A percentile compares a stretch with the other conserved stretches of the same genome.
Evolutionary conservation across 2,888 invertebrate species (phyloP).

Genomic region (Branchellion lobata): DNA sequence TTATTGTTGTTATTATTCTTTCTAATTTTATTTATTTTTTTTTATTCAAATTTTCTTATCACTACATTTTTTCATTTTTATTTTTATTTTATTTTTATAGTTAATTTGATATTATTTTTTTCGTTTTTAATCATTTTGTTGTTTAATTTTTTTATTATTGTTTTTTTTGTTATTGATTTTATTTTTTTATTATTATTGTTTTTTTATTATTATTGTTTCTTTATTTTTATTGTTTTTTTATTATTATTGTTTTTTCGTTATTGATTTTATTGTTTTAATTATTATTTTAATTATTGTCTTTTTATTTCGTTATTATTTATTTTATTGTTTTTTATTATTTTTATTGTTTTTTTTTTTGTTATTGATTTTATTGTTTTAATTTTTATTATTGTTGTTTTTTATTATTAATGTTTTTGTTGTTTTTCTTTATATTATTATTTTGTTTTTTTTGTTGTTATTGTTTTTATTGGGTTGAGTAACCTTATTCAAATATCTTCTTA

Average conservation of each 20-base stretch:
- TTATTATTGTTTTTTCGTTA: too few relatives aligned
- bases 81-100: neutral
- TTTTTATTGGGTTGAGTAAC: neutral
- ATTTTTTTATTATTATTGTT: too few relatives aligned
- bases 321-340: neutral
- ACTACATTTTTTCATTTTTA: neutral
- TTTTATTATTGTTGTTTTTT: neutral
- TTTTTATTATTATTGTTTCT: too few relatives aligned
- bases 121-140: too few relatives aligned
- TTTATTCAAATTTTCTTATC: neutral
- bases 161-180: too few relatives aligned
- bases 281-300: too few relatives aligned
- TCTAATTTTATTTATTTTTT: neutral
- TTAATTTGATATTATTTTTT: neutral
- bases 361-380: neutral
- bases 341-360: neutral
- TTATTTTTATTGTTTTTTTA: too few relatives aligned
- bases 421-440: neutral
- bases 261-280: too few relatives aligned
- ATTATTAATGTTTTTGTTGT: neutral
- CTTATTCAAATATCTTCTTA: neutral
- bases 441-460: neutral
- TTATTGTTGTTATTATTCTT: neutral
- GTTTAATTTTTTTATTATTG: too few relatives aligned
- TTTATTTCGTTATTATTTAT: too few relatives aligned